phyloP scores from a whole-genome alignment of 2,888 invertebrate species.

The Pseudoips prasinana region DNA sequence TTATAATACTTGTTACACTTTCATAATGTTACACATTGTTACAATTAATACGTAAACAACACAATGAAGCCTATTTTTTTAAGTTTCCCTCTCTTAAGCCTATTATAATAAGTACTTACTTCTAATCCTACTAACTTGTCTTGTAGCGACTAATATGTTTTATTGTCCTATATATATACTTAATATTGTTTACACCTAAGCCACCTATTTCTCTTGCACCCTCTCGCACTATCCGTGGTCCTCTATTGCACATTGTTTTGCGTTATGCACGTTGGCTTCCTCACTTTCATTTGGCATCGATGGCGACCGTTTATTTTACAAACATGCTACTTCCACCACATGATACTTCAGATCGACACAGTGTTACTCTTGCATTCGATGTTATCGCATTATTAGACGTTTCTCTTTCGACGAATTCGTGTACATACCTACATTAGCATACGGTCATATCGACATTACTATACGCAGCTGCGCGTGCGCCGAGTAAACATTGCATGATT shows the following conservation, averaged over 20 bases:
- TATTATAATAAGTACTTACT: constrained; percentile 42
- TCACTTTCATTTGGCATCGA: constrained; percentile 51
- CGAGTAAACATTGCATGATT: constrained; percentile 71
- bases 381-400: constrained; percentile 58
- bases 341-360: constrained; percentile 64
- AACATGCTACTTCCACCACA: constrained; percentile 59
- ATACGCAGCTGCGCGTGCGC: constrained; percentile 43
- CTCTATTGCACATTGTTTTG: constrained; percentile 64
- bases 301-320: constrained; percentile 42
- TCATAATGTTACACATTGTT: constrained; percentile 74
- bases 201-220: constrained; percentile 40
- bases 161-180: constrained; percentile 30
- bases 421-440: constrained; percentile 57
- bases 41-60: constrained; percentile 66
- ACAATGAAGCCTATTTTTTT: constrained; percentile 68
- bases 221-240: constrained; percentile 63
- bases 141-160: constrained; percentile 15
- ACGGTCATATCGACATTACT: constrained; percentile 42
- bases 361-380: constrained; percentile 64
- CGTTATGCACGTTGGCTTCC: constrained; percentile 67
- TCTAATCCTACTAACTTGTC: constrained; percentile 32
- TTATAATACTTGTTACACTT: constrained; percentile 70
- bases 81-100: constrained; percentile 60
- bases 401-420: constrained; percentile 54
- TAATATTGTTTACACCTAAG: constrained; percentile 37